Base-by-base conservation (phyloP, 2,797 vertebrate species). In the Loriculus beryllinus region DNA sequence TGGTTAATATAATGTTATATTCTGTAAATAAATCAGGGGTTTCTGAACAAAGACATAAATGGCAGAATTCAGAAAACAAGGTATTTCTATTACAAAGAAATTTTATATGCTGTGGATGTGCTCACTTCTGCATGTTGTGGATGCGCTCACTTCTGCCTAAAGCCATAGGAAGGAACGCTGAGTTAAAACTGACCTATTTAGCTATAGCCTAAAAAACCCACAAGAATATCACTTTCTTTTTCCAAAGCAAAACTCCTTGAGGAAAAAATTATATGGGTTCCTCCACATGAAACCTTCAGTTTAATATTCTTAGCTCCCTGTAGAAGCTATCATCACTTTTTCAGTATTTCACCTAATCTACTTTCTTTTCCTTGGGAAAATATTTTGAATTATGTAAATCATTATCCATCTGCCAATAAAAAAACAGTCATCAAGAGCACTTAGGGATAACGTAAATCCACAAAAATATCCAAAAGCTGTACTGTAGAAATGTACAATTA, bases 151-250 rank as follows among this genome's bases (percentile, higher is more conserved):
- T 90, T 39, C 22, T 89, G 68, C 78, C 67, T 26, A 92, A 90
- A 91, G 92, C 81, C 35, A 84, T 35, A 82, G 45, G 33, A 81
- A 82, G 51, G 80, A 49, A 63, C 1, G 2, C 31, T 77, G 56
- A 79, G 47, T 96, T 82, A 60, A 35, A 76, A 89, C 37, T 21
- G 19, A 85, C 49, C 35, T 70, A 86, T 87, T 95, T 71, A 86
- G 40, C 26, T 70, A 16, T 48, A 82, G 28, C 29, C 22, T 8
- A 3, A 77, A 6, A 88, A 90, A 28, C 16, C 0, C 0, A 0
- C 17, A 57, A 69, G 23, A 81, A 85, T 67, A 68, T n/a, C 6
- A 37, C 22, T 85, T 93, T 89, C 40, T 70, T 75, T 81, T 68
- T 84, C 43, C 42, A 77, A 86, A 79, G 48, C 7, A 77, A 78